Percentiles rank a stretch among this genome's conserved stretches.
Conservation (phyloP, 2,113 vertebrate species). For the Thomomys bottae region DNA sequence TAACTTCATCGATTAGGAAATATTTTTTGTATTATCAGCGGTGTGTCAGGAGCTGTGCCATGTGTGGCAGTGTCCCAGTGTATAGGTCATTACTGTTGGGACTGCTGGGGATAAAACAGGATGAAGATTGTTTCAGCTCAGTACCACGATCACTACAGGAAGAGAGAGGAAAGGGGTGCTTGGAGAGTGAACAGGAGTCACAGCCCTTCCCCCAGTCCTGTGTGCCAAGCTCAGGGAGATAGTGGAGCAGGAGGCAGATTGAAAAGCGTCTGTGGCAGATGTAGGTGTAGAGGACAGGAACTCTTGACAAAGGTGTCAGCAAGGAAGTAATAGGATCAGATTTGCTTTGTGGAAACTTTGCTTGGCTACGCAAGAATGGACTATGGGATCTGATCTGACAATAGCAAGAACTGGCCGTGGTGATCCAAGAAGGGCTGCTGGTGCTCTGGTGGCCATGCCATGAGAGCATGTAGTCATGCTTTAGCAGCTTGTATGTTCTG, state of each 20-base stretch:
- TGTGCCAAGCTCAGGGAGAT: neutral
- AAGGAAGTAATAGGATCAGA: neutral
- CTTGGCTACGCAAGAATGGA: neutral
- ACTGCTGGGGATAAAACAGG: neutral
- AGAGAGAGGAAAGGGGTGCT: neutral
- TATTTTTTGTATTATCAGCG: neutral
- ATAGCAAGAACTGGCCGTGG: neutral
- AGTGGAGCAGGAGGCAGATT: neutral
- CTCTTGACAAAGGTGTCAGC: neutral
- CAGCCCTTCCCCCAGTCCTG: neutral
- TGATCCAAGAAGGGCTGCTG: fast-evolving
- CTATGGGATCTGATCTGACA: neutral
- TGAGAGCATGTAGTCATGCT: too few relatives aligned
- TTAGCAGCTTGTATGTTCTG: neutral
- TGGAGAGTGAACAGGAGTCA: neutral
- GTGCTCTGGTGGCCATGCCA: neutral
- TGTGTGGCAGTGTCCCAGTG: fast-evolving
- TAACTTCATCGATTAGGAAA: neutral
- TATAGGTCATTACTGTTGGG: neutral
- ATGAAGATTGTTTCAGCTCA: neutral
- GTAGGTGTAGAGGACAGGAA: too few relatives aligned
- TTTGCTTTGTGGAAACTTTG: neutral
- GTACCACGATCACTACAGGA: fast-evolving
- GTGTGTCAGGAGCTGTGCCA: neutral
- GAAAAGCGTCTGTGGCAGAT: neutral